These are phyloP conservation scores for Mesodorylaimus sp. DNA, from an alignment of 2,888 invertebrate species.

Conservation along the genomic window DNA sequence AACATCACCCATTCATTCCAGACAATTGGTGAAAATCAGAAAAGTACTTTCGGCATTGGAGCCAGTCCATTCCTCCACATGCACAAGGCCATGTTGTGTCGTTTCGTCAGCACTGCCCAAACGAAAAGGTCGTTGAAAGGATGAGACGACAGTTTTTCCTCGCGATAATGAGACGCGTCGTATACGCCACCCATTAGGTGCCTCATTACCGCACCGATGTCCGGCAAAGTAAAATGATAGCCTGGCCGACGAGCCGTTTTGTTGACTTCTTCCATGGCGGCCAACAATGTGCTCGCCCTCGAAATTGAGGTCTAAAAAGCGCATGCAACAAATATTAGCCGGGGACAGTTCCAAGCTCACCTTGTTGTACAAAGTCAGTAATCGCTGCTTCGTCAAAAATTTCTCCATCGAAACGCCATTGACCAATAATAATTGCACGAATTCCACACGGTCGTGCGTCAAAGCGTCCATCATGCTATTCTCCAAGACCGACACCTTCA, in stretches of 20 bases:
- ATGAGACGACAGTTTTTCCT: conserved; percentile 55
- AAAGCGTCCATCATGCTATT: conserved; percentile 98
- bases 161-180: conserved; percentile 73
- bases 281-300: too few species aligned
- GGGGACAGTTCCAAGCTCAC: too few species aligned
- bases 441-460: conserved; percentile 80
- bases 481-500: too few species aligned
- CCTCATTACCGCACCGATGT: conserved; percentile 88
- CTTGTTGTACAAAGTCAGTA: conserved; percentile 91
- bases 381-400: conserved; percentile 77
- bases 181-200: conserved; percentile 97
- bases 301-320: too few species aligned
- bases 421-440: conserved; percentile 83
- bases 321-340: too few species aligned
- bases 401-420: conserved; percentile 95
- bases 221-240: conserved; percentile 75
- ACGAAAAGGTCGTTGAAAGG: conserved; percentile 81
- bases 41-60: conserved; percentile 77
- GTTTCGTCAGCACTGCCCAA: conserved; percentile 90
- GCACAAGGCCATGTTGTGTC: conserved; percentile 85
- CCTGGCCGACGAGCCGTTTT: too few species aligned
- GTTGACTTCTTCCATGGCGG: too few species aligned
- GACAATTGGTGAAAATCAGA: too few species aligned
- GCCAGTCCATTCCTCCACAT: conserved; percentile 99
- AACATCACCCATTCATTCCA: too few species aligned